These are phyloP conservation scores for Amphiduros pacificus DNA, from an alignment of 2,888 invertebrate species.

Conservation along the genomic window DNA sequence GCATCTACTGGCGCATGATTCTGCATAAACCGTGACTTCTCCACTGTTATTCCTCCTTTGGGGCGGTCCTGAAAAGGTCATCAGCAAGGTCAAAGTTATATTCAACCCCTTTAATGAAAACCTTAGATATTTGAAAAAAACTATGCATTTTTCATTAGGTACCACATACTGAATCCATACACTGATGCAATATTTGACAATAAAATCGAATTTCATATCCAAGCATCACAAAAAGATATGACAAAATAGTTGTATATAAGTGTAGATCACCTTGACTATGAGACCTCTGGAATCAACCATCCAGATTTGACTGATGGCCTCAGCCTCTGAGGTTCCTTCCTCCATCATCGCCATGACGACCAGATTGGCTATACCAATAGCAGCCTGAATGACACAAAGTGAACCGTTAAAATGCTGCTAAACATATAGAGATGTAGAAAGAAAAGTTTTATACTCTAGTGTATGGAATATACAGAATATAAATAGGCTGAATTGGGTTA, in stretches of 20 bases:
- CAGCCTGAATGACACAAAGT: constrained; percentile 67
- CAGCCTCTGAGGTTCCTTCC: constrained; percentile 70
- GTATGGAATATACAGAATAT: too few species aligned
- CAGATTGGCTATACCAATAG: constrained; percentile 89
- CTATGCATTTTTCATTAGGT: too few species aligned
- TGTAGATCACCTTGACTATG: constrained; percentile 70
- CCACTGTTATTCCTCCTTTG: constrained; percentile 69
- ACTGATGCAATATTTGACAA: too few species aligned
- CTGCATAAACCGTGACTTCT: constrained; percentile 77
- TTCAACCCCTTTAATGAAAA: not conserved
- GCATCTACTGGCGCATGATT: constrained; percentile 71
- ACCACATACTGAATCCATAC: too few species aligned
- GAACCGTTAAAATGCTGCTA: not conserved
- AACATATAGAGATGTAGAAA: too few species aligned
- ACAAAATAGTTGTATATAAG: not conserved
- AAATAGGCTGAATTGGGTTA: too few species aligned
- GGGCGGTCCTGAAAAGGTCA: constrained; percentile 68
- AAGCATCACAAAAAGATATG: not conserved
- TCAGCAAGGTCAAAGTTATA: not conserved
- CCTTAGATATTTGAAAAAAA: not conserved
- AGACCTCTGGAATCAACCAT: constrained; percentile 96
- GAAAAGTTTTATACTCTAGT: too few species aligned
- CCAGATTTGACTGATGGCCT: constrained; percentile 83
- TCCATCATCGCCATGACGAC: constrained; percentile 87
- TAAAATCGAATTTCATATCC: not conserved